These are phyloP conservation scores for Rhingia rostrata DNA, from an alignment of 2,888 invertebrate genomes.

Conservation along the genomic window DNA sequence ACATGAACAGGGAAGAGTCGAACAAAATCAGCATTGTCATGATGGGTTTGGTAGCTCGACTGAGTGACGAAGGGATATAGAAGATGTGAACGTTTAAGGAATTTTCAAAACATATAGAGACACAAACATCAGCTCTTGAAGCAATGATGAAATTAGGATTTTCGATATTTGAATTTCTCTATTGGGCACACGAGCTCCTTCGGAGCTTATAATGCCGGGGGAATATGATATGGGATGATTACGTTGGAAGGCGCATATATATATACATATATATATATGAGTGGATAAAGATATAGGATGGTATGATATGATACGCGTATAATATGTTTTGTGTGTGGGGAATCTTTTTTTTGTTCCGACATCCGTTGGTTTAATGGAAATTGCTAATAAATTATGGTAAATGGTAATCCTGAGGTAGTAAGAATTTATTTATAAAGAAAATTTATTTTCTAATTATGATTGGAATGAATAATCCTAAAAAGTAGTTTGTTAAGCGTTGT, in stretches of 20 bases:
- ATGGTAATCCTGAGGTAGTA: constrained; percentile 56
- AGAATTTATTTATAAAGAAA: constrained; percentile 10
- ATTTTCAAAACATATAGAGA: constrained; percentile 54
- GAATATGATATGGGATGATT: constrained; percentile 31
- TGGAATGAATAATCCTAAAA: constrained; percentile 7
- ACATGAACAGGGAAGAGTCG: not conserved
- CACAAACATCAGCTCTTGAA: constrained; percentile 51
- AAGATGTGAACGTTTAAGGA: constrained; percentile 59
- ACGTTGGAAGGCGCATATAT: constrained; percentile 11
- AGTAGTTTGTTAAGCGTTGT: not conserved
- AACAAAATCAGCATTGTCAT: constrained; percentile 29
- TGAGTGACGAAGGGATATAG: constrained; percentile 15
- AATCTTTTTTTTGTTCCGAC: constrained; percentile 18
- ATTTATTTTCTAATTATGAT: constrained; percentile 42
- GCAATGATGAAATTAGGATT: constrained; percentile 67
- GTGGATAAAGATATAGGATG: too few species aligned
- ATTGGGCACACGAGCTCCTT: constrained; percentile 42
- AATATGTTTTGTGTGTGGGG: constrained; percentile 16
- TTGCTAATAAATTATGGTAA: constrained; percentile 65
- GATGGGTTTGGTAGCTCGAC: constrained; percentile 41
- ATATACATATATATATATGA: too few species aligned
- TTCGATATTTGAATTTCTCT: constrained; percentile 68
- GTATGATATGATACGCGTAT: not conserved
- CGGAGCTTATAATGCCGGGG: constrained; percentile 16
- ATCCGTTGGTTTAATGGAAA: constrained; percentile 53